Evolutionary conservation across 2,113 vertebrate species (phyloP).

Genomic region (Cebus imitator): DNA sequence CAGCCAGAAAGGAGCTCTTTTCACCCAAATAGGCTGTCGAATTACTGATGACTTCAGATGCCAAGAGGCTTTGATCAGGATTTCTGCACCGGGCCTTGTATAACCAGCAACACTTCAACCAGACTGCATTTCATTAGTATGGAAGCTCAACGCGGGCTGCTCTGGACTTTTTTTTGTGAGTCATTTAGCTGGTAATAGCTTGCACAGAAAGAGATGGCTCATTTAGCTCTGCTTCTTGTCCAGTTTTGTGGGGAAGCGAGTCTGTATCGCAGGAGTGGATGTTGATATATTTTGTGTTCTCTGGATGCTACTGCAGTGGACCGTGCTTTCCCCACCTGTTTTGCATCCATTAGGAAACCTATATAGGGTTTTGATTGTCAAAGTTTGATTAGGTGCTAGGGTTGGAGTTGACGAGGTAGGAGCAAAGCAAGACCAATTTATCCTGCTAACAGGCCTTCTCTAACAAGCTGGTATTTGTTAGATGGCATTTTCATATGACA

Average conservation of each 20-base stretch:
- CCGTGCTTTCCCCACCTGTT: slow-evolving; percentile 74
- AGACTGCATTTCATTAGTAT: slow-evolving; percentile 86
- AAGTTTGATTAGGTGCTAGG: slow-evolving; percentile 69
- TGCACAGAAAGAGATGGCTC: slow-evolving; percentile 76
- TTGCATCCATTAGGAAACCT: slow-evolving; percentile 68
- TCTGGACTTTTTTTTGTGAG: slow-evolving; percentile 57
- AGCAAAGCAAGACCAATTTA: slow-evolving; percentile 55
- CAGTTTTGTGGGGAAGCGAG: slow-evolving; percentile 63
- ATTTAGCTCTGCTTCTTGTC: slow-evolving; percentile 75
- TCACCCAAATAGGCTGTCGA: slow-evolving; percentile 79
- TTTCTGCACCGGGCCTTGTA: slow-evolving; percentile 74
- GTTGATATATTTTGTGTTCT: slow-evolving; percentile 78
- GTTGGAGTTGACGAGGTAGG: slow-evolving; percentile 65
- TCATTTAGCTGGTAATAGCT: slow-evolving; percentile 80
- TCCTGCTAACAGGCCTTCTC: slow-evolving; percentile 51
- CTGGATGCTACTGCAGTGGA: slow-evolving; percentile 69
- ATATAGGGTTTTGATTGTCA: slow-evolving; percentile 67
- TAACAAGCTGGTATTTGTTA: slow-evolving; percentile 65
- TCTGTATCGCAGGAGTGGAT: slow-evolving; percentile 58
- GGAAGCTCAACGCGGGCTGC: slow-evolving; percentile 73
- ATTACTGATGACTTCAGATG: slow-evolving; percentile 84
- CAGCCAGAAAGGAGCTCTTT: slow-evolving; percentile 79
- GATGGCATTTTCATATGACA: slow-evolving; percentile 66
- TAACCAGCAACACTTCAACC: slow-evolving; percentile 83
- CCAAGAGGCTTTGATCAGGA: slow-evolving; percentile 85